Base-by-base conservation (phyloP, 2,888 invertebrate species). In the Pinctada fucata region DNA sequence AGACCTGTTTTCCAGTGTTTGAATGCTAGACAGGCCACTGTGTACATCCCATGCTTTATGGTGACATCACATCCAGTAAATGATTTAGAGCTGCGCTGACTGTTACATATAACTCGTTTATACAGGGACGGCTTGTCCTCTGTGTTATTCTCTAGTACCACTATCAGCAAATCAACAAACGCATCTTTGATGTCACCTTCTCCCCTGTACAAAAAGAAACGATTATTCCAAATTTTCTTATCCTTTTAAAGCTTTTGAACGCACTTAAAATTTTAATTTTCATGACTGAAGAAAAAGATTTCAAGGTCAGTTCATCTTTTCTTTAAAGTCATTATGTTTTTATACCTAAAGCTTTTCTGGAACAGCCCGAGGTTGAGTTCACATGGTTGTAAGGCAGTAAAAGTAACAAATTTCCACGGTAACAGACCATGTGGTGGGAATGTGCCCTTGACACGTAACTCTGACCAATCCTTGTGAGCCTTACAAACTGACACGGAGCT, bases 401-500 rank as follows among this genome's bases (percentile, higher is more conserved):
- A 94, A 82, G 97, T 94, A 74, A 97, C 95, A 88, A 97, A 97
- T 73, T 88, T 88, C 66, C 96, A 95, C 5, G 83, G 79, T 16
- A 72, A 68, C 69, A 96, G 96, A 45, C 97, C 96, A 88, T 96
- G 93, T 0, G 97, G 96, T 64, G 97, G 97, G 80, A 97, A 93
- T 65, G 95, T 95, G 5, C 97, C 97, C 80, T 95, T 95, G 75
- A 97, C 93, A 50, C 97, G 94, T 73, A 96, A 95, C 94, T 98
- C 98, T 93, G 96, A 96, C 97, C 98, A 98, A 16, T 96, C 97
- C 79, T 95, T 95, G 73, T 96, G 95, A 76, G 97, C 97, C 93
- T 98, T 98, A 93, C 99, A 99, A 81, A 99, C 97, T 93, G 99
- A 98, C 89, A 99, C 97, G 90, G 97, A 97, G 93, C 98, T 98